Evolutionary conservation across 2,113 vertebrate genomes (phyloP).

Genomic region (Arvicanthis niloticus): DNA sequence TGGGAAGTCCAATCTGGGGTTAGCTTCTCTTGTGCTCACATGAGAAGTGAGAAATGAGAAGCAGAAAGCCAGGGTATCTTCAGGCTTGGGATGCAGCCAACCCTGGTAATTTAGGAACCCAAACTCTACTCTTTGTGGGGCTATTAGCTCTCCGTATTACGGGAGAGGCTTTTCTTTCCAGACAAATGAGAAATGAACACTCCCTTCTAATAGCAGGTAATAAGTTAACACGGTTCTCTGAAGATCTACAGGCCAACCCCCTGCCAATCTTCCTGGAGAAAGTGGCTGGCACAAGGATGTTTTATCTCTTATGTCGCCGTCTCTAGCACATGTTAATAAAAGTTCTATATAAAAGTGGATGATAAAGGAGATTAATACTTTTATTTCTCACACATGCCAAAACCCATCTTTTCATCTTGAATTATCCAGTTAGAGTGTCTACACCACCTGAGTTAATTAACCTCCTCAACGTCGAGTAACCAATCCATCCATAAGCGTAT

Average conservation of each 20-base stretch:
- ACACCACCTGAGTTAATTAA: slow-evolving; percentile 74
- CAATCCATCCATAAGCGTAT: neutral
- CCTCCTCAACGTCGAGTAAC: slow-evolving; percentile 5
- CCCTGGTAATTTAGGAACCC: slow-evolving; percentile 74
- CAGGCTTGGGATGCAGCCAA: slow-evolving; percentile 66
- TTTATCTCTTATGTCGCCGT: slow-evolving; percentile 63
- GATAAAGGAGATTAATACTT: slow-evolving; percentile 77
- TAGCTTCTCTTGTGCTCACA: neutral
- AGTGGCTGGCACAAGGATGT: slow-evolving; percentile 59
- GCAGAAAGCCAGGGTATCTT: neutral
- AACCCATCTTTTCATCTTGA: slow-evolving; percentile 69
- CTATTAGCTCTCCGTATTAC: slow-evolving; percentile 69
- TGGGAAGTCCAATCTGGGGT: neutral
- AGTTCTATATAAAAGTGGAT: slow-evolving; percentile 74
- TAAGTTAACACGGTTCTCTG: slow-evolving; percentile 71
- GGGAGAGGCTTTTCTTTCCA: slow-evolving; percentile 73
- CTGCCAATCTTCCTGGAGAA: slow-evolving; percentile 67
- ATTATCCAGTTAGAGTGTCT: slow-evolving; percentile 68
- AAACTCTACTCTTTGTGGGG: slow-evolving; percentile 66
- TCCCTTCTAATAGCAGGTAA: slow-evolving; percentile 69
- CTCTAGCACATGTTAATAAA: slow-evolving; percentile 74
- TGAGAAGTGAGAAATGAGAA: slow-evolving; percentile 16
- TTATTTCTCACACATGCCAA: slow-evolving; percentile 74
- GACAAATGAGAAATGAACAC: slow-evolving; percentile 75
- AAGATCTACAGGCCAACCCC: slow-evolving; percentile 68